Evolutionary conservation across 2,797 vertebrate genomes (phyloP), one percentile per base, ranked within the genome.

Genomic region (Rhinichthys osculus): DNA sequence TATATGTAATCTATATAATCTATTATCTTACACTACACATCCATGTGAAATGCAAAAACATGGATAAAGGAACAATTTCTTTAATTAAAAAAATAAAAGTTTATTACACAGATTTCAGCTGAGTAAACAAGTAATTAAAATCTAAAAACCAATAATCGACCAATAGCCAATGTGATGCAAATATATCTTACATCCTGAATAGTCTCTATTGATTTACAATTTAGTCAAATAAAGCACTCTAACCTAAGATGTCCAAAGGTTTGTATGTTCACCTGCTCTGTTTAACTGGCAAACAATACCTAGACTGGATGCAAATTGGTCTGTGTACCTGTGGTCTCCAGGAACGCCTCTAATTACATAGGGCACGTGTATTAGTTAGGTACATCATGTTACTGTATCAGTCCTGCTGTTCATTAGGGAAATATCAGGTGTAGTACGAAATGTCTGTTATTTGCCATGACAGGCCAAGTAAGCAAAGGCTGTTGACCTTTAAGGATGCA

Each of bases 321-420:
- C 50, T 78, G 62, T 69, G 47, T 77, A 69, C 11, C 35, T 80
- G 27, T 50, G 27, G 40, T 54, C 33, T 81, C 47, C 11, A 33
- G 21, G 67, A 79, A 79, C 52, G 13, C 50, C 76, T 85, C 38
- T 85, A 72, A 85, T 64, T 85, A 85, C 69, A 85, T 38, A 21
- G 14, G 5, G 4, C 83, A 85, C 30, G 38, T 85, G 83, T 71
- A 78, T 85, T 59, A 62, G 76, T 79, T 30, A 81, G 10, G 27
- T 66, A n/a, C 30, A 30, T 30, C 57, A 52, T 64, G 84, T 73
- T 81, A 40, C 40, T 40, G 40, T 40, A 62, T 64, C 33, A 59
- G 50, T 52, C 7, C 40, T 64, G 17, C 23, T 40, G 54, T 64
- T 64, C 21, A 74, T 50, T 54, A 79, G 38, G 30, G 67, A 81